A percentile compares a stretch with the other conserved stretches of the same genome.
Conservation (phyloP, 2,113 vertebrate species). For the Antennarius striatus region DNA sequence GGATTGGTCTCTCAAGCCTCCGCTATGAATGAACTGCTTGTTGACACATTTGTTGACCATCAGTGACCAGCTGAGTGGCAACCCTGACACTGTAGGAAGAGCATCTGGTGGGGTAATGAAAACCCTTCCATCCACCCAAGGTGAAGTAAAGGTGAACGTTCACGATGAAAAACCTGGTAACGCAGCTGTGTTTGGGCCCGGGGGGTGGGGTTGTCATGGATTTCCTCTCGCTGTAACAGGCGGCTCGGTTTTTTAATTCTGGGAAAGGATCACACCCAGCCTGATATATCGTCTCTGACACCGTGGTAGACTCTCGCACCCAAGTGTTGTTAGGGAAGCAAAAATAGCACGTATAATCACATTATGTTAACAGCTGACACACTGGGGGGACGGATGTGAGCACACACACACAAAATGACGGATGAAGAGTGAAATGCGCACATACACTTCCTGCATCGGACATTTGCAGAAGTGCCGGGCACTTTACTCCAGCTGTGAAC, state of each 20-base stretch:
- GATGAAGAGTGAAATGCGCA: constrained; percentile 7
- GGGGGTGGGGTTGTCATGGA: constrained; percentile 53
- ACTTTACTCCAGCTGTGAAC: constrained; percentile 24
- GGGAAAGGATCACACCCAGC: constrained; percentile 55
- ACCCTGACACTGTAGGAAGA: constrained; percentile 18
- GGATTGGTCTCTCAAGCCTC: constrained; percentile 51
- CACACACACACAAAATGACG: constrained; percentile 18
- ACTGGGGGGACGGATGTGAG: constrained; percentile 6
- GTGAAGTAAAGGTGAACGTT: constrained; percentile 61
- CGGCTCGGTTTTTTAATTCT: constrained; percentile 27
- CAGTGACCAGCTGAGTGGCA: constrained; percentile 28
- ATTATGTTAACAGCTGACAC: constrained; percentile 67
- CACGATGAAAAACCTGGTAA: constrained; percentile 16
- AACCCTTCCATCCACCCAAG: constrained; percentile 28
- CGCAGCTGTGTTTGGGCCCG: constrained; percentile 57
- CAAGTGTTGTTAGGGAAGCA: constrained; percentile 63
- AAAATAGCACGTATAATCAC: constrained; percentile 69
- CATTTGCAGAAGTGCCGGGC: constrained; percentile 31
- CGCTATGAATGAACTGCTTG: constrained; percentile 27
- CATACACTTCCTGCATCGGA: background rate
- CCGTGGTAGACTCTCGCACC: constrained; percentile 60
- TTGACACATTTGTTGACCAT: constrained; percentile 45
- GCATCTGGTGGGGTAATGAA: constrained; percentile 36
- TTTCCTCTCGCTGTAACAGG: constrained; percentile 59
- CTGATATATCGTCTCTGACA: constrained; percentile 69